Conservation (phyloP, 2,888 invertebrate genomes). For the Synergus umbraculus region DNA sequence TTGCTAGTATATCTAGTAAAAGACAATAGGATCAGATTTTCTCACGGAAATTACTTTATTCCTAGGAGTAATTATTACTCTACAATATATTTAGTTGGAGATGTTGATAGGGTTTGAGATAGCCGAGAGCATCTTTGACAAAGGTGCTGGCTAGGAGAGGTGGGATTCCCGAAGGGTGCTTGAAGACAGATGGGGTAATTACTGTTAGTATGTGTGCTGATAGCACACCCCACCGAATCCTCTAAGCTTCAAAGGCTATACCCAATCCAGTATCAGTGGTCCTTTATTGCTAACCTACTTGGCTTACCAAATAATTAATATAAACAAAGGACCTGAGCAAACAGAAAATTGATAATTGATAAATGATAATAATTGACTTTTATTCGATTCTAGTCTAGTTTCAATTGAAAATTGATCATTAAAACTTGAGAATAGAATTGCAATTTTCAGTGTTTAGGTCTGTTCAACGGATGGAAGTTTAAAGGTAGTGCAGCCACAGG, state of each 20-base stretch:
- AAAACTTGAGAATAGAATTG: conserved; percentile 11
- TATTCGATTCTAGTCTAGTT: not conserved
- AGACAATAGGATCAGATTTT: not conserved
- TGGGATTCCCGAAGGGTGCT: conserved; percentile 59
- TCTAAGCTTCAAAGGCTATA: conserved; percentile 22
- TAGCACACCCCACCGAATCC: conserved; percentile 53
- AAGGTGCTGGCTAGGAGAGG: conserved; percentile 47
- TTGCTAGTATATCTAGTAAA: not conserved
- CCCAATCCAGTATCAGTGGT: conserved; percentile 14
- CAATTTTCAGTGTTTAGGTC: not conserved
- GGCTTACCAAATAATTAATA: conserved; percentile 17
- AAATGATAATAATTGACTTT: not conserved
- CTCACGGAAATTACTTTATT: conserved; percentile 17
- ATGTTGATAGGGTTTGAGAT: conserved; percentile 28
- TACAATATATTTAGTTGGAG: conserved; percentile 23
- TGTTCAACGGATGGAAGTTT: not conserved
- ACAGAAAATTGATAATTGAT: not conserved
- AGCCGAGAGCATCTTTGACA: conserved; percentile 35
- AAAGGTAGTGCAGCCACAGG: conserved; percentile 12
- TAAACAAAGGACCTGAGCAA: conserved; percentile 11
- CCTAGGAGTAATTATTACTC: not conserved
- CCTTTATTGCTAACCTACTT: conserved; percentile 15
- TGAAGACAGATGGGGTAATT: conserved; percentile 63
- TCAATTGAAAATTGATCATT: conserved; percentile 14
- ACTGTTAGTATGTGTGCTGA: conserved; percentile 61